Evolutionary conservation across 2,888 invertebrate genomes (phyloP).

Genomic region (Hipparchia sbordonii): DNA sequence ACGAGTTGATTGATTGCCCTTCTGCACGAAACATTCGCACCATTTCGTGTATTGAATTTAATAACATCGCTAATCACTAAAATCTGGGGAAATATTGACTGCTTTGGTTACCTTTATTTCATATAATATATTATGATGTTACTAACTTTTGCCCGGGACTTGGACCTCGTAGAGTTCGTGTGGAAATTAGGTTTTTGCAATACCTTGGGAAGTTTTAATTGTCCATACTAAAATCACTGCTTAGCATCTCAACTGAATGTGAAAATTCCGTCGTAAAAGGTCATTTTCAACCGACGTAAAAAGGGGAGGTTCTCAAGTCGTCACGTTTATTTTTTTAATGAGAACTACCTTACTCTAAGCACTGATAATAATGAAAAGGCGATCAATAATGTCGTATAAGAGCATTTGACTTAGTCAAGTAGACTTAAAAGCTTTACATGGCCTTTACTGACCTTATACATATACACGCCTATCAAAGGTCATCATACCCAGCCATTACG

Average conservation of each 20-base stretch:
- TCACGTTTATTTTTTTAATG: too few species aligned
- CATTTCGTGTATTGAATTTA: conserved; percentile 30
- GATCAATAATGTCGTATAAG: conserved; percentile 21
- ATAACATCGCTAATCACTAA: conserved; percentile 30
- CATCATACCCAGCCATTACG: conserved; percentile 1
- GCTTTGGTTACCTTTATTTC: neutral
- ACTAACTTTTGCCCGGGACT: too few species aligned
- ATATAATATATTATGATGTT: too few species aligned
- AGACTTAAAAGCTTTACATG: conserved; percentile 23
- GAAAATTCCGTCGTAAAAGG: too few species aligned
- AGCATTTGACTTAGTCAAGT: conserved; percentile 20
- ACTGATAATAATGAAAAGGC: neutral
- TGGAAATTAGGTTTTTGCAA: too few species aligned
- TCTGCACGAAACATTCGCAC: conserved; percentile 47
- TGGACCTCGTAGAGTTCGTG: too few species aligned
- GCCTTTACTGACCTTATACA: conserved; percentile 25
- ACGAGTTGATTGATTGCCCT: conserved; percentile 53
- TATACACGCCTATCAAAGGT: conserved; percentile 18
- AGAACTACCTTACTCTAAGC: neutral
- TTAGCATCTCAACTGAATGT: too few species aligned
- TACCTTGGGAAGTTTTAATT: too few species aligned
- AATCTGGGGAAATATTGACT: conserved; percentile 11
- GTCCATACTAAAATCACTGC: too few species aligned
- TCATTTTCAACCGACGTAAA: too few species aligned
- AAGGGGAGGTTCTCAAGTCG: too few species aligned